These are phyloP conservation scores for Gymnocheta viridis DNA, from an alignment of 2,888 invertebrate genomes.

Conservation along the genomic window DNA sequence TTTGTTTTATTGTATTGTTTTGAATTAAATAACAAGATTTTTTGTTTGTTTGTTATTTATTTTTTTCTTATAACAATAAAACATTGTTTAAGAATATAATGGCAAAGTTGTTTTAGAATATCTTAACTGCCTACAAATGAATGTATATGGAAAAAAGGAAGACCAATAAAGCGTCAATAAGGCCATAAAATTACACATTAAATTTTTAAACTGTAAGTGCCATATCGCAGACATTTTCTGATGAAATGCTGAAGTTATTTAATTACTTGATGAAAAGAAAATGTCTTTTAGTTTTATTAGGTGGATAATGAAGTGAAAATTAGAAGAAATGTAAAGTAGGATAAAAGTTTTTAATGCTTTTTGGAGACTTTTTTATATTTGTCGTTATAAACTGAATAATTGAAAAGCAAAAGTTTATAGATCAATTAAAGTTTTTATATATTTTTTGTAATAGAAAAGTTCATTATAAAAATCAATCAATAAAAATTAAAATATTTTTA, in stretches of 20 bases:
- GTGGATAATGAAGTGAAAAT: neutral
- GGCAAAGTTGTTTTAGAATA: constrained; percentile 5
- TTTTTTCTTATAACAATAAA: constrained; percentile 14
- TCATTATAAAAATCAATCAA: too few relatives aligned
- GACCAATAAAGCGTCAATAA: neutral
- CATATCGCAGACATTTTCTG: neutral
- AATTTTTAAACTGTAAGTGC: constrained; percentile 35
- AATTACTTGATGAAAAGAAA: neutral
- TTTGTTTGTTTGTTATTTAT: neutral
- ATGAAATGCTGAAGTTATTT: neutral
- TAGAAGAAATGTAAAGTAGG: neutral
- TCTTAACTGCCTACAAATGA: neutral
- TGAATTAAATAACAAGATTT: constrained; percentile 30
- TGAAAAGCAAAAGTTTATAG: neutral
- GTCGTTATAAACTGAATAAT: neutral
- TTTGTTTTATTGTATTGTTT: constrained; percentile 28
- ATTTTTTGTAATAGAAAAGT: too few relatives aligned
- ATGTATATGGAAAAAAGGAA: neutral
- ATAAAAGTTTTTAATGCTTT: neutral
- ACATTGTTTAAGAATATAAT: constrained; percentile 33
- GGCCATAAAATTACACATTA: constrained; percentile 55
- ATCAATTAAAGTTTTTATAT: neutral
- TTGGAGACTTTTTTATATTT: neutral
- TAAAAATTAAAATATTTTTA: too few relatives aligned
- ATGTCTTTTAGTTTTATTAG: neutral